Conservation (phyloP, 2,797 vertebrate genomes). For the Graptemys geographica region DNA sequence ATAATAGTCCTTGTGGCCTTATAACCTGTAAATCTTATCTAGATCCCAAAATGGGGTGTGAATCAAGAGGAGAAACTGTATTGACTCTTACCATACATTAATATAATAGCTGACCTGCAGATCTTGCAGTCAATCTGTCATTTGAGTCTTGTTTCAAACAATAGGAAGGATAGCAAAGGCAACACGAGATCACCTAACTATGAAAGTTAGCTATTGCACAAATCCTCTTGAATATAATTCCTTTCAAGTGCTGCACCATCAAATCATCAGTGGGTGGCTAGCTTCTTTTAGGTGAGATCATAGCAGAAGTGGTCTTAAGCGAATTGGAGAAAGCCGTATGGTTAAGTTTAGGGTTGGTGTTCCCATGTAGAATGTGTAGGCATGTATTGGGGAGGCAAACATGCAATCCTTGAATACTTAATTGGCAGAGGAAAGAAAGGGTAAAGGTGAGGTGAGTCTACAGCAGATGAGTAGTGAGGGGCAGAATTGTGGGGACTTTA, state of each 20-base stretch:
- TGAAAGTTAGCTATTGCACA: not conserved
- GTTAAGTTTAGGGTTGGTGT: not conserved
- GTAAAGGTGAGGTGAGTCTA: not conserved
- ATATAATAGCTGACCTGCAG: not conserved
- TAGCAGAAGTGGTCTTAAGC: not conserved
- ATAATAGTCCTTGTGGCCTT: not conserved
- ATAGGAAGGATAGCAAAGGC: not conserved
- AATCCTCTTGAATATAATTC: not conserved
- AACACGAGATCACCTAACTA: not conserved
- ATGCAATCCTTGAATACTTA: not conserved
- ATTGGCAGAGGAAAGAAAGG: not conserved
- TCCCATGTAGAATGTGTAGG: not conserved
- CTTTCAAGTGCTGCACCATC: not conserved
- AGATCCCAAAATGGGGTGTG: not conserved
- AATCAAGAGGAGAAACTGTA: not conserved
- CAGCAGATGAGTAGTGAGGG: not conserved
- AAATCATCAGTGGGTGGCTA: not conserved
- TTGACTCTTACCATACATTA: not conserved
- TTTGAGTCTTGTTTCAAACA: not conserved
- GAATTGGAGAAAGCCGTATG: not conserved
- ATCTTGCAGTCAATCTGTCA: not conserved
- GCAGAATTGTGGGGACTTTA: not conserved
- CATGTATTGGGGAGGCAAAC: not conserved
- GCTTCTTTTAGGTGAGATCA: not conserved
- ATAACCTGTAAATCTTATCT: not conserved